These are phyloP conservation scores for Meloidogyne hapla DNA, from an alignment of 1,140 invertebrate species.

Conservation along the genomic window DNA sequence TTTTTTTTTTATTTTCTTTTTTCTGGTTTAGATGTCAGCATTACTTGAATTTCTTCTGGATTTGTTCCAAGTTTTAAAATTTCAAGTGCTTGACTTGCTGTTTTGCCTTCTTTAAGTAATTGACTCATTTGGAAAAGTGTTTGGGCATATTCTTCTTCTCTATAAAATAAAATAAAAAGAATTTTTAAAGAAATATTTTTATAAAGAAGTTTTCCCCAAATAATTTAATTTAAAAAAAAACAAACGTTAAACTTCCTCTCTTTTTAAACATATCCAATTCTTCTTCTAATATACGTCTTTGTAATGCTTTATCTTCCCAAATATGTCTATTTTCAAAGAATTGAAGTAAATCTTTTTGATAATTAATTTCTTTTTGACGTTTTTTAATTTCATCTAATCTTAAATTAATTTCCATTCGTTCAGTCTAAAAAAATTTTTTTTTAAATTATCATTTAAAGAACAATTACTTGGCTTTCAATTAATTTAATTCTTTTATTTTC, in stretches of 20 bases:
- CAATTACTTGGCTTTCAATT: constrained; percentile 49
- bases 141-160: constrained; percentile 48
- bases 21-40: constrained; percentile 2
- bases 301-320: constrained; percentile 55
- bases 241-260: constrained; percentile 17
- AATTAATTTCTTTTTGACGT: constrained; percentile 33
- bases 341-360: constrained; percentile 48
- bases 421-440: constrained; percentile 25
- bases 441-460: neutral
- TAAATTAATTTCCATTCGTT: constrained; percentile 38
- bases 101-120: constrained; percentile 27
- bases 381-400: constrained; percentile 48
- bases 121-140: constrained; percentile 44
- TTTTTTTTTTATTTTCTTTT: neutral
- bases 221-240: neutral
- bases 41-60: neutral
- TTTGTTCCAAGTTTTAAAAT: neutral
- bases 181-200: too few relatives aligned
- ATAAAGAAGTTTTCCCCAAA: too few relatives aligned
- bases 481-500: constrained; percentile 38
- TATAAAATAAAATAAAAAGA: constrained; percentile 7
- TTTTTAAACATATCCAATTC: constrained; percentile 45
- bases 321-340: constrained; percentile 61
- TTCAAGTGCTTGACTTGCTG: constrained; percentile 18
- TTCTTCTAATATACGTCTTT: constrained; percentile 44